phyloP scores from a whole-genome alignment of 1,140 invertebrate genomes.

The Brachionus paranguensis region DNA sequence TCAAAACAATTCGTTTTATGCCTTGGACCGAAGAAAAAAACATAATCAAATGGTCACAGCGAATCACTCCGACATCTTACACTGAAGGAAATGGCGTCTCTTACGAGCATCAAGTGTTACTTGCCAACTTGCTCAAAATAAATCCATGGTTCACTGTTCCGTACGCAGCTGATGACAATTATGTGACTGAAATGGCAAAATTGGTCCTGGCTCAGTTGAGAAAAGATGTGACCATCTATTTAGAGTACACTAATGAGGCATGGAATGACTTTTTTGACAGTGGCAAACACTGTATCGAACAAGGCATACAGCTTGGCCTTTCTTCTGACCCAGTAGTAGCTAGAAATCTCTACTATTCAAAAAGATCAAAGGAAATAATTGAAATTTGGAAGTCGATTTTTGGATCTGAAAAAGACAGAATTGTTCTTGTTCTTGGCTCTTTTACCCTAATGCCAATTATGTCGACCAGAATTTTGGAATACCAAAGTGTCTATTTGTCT shows the following conservation, averaged over 20 bases:
- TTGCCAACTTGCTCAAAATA: constrained; percentile 43
- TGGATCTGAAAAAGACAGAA: constrained; percentile 36
- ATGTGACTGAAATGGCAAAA: constrained; percentile 43
- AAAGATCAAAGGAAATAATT: constrained; percentile 43
- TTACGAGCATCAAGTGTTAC: constrained; percentile 44
- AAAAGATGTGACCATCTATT: constrained; percentile 42
- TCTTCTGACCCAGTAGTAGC: constrained; percentile 42
- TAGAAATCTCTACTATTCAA: constrained; percentile 44
- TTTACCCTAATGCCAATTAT: constrained; percentile 46
- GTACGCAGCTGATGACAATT: constrained; percentile 45
- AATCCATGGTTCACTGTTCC: constrained; percentile 46
- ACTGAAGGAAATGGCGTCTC: constrained; percentile 42
- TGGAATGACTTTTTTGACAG: constrained; percentile 47
- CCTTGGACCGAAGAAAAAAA: constrained; percentile 39
- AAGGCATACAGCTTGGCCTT: constrained; percentile 42
- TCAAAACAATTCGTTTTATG: constrained; percentile 45
- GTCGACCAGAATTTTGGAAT: constrained; percentile 43
- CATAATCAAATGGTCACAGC: neutral
- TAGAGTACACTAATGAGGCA: constrained; percentile 47
- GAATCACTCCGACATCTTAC: constrained; percentile 41
- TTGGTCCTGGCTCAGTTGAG: constrained; percentile 24
- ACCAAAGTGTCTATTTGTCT: constrained; percentile 42
- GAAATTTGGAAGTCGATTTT: constrained; percentile 44
- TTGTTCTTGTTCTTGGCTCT: constrained; percentile 45
- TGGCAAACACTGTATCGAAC: constrained; percentile 42